These are phyloP conservation scores for Cepphus grylle DNA, from an alignment of 2,113 vertebrate species.

Conservation along the genomic window DNA sequence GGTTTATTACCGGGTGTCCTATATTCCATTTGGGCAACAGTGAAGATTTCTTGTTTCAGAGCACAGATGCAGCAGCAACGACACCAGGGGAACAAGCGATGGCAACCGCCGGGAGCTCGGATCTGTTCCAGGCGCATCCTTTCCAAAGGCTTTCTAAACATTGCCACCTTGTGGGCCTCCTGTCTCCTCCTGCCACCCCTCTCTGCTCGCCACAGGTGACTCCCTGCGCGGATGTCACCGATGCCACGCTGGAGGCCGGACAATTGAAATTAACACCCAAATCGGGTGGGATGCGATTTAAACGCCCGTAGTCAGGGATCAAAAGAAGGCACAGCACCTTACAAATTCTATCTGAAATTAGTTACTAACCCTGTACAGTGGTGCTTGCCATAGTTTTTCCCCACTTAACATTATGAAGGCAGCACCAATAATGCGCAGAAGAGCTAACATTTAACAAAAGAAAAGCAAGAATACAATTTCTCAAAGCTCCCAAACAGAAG, in stretches of 20 bases:
- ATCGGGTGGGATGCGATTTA: neutral
- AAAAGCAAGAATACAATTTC: neutral
- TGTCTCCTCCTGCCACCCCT: conserved; percentile 15
- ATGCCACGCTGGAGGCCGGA: neutral
- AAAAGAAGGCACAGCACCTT: neutral
- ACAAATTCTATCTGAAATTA: neutral
- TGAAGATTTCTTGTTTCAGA: neutral
- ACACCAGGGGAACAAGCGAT: neutral
- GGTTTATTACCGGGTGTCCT: neutral
- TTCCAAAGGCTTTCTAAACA: conserved; percentile 68
- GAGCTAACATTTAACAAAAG: neutral
- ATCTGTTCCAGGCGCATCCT: neutral
- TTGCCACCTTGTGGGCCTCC: conserved; percentile 77
- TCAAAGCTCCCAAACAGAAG: neutral
- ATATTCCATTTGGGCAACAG: neutral
- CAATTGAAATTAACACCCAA: neutral
- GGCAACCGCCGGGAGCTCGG: neutral
- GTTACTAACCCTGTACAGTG: neutral
- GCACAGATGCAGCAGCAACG: neutral
- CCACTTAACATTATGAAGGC: neutral
- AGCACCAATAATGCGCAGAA: neutral
- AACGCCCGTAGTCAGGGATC: neutral
- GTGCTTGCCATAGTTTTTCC: neutral
- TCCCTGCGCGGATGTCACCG: neutral
- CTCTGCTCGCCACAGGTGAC: neutral